Evolutionary conservation across 2,113 vertebrate species (phyloP), one percentile per base, ranked within the genome.

Genomic region (Heteronetta atricapilla): DNA sequence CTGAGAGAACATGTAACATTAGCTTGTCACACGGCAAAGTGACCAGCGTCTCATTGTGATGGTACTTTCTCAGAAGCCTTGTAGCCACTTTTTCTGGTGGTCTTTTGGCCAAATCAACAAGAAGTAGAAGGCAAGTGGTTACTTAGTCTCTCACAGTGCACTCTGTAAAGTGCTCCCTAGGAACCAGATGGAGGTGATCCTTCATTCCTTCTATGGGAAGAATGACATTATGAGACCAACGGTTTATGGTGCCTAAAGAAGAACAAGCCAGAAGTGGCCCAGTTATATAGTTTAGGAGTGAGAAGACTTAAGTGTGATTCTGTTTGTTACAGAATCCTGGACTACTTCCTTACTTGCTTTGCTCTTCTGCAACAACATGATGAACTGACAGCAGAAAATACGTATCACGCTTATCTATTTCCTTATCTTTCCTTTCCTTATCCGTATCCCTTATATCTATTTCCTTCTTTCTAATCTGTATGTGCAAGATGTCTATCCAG

Each of bases 1-100:
- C 26, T 79, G n/a, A 83, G 59, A 90, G 40, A 80, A 8, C 40
- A 11, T 0, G 0, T 44, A 83, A 62, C 10, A 70, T 0, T 0
- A 67, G 15, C 44, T 66, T n/a, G 56, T 31, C 0, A 0, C 40
- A 46, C 29, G 19, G 25, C 19, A 77, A 55, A 83, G 86, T 20
- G 8, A 23, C 26, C 50, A 67, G n/a, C 25, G 12, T 36, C 4
- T 94, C 55, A 33, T 74, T 19, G 5, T 31, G 29, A 25, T 25
- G 11, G 26, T 8, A 25, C 8, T 77, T 89, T 56, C 36, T 50
- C 34, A 13, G 33, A 29, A 31, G 36, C 11, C n/a, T 67, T 4
- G 1, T 70, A 28, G 8, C 36, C 56, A 34, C 38, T 38, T 75
- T 46, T 60, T 50, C 79, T 73, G 23, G 19, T 80, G 3, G 1